A percentile compares a stretch with the other conserved stretches of the same genome.
These are phyloP conservation scores for Sebastes trivittatus DNA, from an alignment of 2,797 vertebrate genomes.

Conservation along the genomic window DNA sequence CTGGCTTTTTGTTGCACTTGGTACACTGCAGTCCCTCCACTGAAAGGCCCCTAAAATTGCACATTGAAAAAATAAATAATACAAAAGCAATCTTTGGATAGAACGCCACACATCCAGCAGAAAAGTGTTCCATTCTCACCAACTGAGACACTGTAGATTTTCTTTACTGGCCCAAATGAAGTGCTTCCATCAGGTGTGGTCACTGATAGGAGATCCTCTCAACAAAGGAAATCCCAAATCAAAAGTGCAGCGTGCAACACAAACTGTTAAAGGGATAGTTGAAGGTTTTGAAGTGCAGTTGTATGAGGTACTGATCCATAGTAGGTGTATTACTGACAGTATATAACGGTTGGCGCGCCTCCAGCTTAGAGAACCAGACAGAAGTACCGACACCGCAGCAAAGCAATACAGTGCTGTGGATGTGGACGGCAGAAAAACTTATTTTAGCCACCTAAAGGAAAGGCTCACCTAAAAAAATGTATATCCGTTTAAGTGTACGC, in stretches of 20 bases:
- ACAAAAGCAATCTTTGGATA: neutral
- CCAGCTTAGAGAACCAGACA: too few species aligned
- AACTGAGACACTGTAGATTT: too few species aligned
- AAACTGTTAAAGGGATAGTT: neutral
- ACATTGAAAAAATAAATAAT: neutral
- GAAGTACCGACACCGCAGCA: too few species aligned
- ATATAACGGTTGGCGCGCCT: accelerated
- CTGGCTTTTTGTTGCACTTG: neutral
- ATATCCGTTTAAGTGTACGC: too few species aligned
- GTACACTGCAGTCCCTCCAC: neutral
- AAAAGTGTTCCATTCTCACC: neutral
- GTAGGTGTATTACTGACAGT: too few species aligned
- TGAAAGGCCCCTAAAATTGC: neutral
- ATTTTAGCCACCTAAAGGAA: too few species aligned
- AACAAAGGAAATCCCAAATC: neutral
- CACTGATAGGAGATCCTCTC: neutral
- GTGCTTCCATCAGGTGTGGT: neutral
- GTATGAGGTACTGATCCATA: too few species aligned
- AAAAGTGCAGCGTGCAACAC: neutral
- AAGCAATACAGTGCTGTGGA: too few species aligned
- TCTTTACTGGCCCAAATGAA: neutral
- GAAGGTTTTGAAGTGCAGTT: too few species aligned
- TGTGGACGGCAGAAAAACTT: too few species aligned
- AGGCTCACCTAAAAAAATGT: too few species aligned
- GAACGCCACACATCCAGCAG: neutral